Evolutionary conservation across 2,888 invertebrate genomes (phyloP), one percentile per base, ranked within the genome.

Genomic region (Cepaea hortensis): DNA sequence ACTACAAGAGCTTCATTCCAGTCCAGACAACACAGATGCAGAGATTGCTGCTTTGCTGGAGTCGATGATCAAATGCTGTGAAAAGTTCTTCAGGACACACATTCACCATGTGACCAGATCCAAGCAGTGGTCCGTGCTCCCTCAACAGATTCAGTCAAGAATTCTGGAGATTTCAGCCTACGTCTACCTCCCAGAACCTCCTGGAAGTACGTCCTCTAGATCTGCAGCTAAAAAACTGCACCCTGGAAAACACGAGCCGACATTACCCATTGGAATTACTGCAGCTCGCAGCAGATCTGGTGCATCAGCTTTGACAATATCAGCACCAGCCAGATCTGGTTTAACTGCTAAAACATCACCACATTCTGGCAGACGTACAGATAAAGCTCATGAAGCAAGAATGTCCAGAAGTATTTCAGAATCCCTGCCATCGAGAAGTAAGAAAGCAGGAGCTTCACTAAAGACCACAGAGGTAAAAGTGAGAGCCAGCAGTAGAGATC

Each of bases 91-190:
- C 81, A 90, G 90, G 87, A 87, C 90, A 20, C 91, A 93, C 84
- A 91, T 93, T 18, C 92, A 93, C 86, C 91, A 92, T 73, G 90
- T 91, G 2, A 90, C 90, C 0, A 89, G 90, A 46, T 91, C 91
- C 50, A 85, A 79, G 7, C 91, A 91, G 46, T 93, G 93, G 93
- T 84, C 89, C 9, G 82, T 87, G 9, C 89, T 92, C 20, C 86
- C 90, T 3, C 88, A 89, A 55, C 90, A 90, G 13, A 85, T 90
- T 68, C 91, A 91, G 86, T 77, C 89, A 20, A 86, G 89, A n/a
- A 88, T 92, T 11, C 89, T 92, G 88, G 80, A 90, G 88, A 89
- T 91, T 20, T 84, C 87, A 0, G 55, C 87, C 15, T 87, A 87
- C 48, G 46, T 87, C 5, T 84, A 79, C 46, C 75, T 75, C 7